Evolutionary conservation across 2,797 vertebrate species (phyloP).

Genomic region (Iguana delicatissima): DNA sequence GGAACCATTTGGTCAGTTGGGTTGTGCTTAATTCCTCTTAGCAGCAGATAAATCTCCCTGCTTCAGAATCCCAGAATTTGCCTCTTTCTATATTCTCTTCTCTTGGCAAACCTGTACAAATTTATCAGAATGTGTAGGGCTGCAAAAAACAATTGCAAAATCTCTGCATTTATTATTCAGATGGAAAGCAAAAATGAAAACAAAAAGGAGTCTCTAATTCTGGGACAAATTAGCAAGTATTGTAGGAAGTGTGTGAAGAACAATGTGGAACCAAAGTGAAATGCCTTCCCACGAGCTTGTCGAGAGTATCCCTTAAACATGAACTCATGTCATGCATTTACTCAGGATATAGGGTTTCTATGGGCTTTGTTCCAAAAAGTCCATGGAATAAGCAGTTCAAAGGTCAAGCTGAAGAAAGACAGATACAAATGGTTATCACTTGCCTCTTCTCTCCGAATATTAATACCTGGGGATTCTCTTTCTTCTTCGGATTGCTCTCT

Average conservation of each 20-base stretch:
- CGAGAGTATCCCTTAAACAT: neutral
- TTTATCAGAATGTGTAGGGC: neutral
- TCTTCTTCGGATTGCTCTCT: neutral
- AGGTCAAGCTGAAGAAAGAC: neutral
- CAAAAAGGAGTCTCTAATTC: neutral
- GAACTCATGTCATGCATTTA: neutral
- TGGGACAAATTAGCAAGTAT: neutral
- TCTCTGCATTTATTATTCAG: neutral
- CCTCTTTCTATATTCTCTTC: neutral
- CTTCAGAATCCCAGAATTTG: neutral
- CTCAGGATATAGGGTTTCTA: neutral
- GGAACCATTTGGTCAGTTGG: neutral
- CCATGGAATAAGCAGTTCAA: neutral
- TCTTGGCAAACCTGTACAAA: neutral
- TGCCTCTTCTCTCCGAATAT: neutral
- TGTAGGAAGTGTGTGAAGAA: neutral
- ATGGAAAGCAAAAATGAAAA: constrained; percentile 6
- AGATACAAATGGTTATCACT: neutral
- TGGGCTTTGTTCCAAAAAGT: neutral
- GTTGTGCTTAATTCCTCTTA: neutral
- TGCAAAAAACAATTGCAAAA: neutral
- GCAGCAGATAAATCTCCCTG: neutral
- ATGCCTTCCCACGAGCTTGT: neutral
- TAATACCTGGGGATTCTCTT: neutral
- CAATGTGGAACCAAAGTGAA: neutral